Conservation (phyloP, 2,888 invertebrate species). For the Drosophila flavopinicola region DNA sequence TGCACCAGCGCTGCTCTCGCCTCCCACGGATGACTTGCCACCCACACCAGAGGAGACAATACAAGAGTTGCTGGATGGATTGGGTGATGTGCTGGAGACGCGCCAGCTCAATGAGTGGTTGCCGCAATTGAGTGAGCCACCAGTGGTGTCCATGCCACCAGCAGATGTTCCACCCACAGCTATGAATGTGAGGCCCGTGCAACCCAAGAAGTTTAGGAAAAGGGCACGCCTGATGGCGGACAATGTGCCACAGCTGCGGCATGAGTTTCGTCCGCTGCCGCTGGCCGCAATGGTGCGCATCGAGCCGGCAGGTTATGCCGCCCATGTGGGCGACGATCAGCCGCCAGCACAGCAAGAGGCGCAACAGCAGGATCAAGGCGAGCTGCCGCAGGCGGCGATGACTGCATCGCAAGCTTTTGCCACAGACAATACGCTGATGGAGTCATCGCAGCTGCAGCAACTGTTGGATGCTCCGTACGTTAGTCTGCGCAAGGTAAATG, state of each 20-base stretch:
- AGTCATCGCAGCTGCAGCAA: constrained; percentile 49
- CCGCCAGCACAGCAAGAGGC: neutral
- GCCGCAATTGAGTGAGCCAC: neutral
- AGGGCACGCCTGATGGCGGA: constrained; percentile 39
- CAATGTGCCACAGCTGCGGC: constrained; percentile 58
- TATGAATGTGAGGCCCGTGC: no score
- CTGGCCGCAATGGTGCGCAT: constrained; percentile 33
- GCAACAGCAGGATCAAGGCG: neutral
- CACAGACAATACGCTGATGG: constrained; percentile 55
- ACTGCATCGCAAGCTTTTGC: constrained; percentile 62
- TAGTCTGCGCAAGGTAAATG: constrained; percentile 57
- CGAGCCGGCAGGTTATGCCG: neutral
- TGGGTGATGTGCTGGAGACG: no score
- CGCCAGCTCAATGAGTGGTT: no score
- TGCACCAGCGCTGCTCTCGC: no score
- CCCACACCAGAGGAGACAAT: neutral
- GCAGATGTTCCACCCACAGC: neutral
- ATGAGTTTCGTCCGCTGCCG: constrained; percentile 59
- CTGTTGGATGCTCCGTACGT: constrained; percentile 39
- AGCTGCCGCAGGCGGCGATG: neutral
- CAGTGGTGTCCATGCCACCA: neutral
- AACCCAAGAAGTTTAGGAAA: constrained; percentile 18
- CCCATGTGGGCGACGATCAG: no score
- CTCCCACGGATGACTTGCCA: neutral
- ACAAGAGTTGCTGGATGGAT: neutral